Evolutionary conservation across 2,797 vertebrate genomes (phyloP), one percentile per base, ranked within the genome.

Genomic region (Champsocephalus esox): DNA sequence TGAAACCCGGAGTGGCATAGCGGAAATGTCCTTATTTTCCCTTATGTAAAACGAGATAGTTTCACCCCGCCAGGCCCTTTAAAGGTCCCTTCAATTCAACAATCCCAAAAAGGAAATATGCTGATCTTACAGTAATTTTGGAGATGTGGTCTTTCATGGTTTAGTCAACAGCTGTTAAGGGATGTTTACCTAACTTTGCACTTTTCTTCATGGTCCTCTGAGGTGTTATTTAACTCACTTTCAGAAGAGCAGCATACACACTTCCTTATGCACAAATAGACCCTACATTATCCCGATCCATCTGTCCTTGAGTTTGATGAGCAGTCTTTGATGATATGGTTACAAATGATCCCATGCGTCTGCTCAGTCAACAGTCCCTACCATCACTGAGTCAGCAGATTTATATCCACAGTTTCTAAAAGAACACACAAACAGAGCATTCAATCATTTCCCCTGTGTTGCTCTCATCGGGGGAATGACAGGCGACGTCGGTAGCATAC

Each of bases 261-360:
- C 1, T 54, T 63, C 38, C n/a, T 51, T 9, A 62, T 61, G 11
- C 44, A 51, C 55, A 32, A 51, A 38, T 9, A 43, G 21, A 10
- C 10, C 17, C 28, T 51, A 21, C n/a, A 72, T 17, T 45, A 56
- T 73, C 16, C 55, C 51, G 3, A 28, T 59, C 64, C 75, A 70
- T 75, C 73, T 65, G 66, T 49, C 43, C n/a, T 19, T 70, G 57
- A 61, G 49, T 76, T n/a, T 52, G 14, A 56, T 67, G n/a, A n/a
- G 73, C 24, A 1, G 3, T 45, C 44, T 43, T 43, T 76, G 13
- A 63, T 72, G 21, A 70, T 13, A 66, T 9, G 4, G 7, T 65
- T 44, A 56, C 66, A 19, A 58, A 54, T 28, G 28, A 70, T 55
- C 9, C 46, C 28, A 58, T 14, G 68, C 17, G n/a, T 64, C 13